These are phyloP conservation scores for Phoenicopterus ruber DNA, from an alignment of 2,113 vertebrate species.

Conservation along the genomic window DNA sequence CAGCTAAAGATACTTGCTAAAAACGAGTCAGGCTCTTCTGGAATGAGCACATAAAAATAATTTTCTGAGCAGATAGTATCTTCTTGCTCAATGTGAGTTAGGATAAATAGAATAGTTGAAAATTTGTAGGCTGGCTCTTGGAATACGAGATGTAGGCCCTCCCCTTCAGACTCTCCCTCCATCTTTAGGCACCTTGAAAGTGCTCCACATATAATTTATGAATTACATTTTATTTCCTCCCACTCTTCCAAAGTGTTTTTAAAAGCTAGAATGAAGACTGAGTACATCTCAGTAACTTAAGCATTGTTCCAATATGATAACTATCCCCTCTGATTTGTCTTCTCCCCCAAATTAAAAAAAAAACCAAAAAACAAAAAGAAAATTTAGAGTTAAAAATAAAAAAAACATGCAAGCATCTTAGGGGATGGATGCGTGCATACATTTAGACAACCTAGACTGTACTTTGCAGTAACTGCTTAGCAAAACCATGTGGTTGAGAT, in stretches of 20 bases:
- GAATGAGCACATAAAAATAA: neutral
- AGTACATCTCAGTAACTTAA: neutral
- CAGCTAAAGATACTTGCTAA: neutral
- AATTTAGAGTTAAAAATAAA: neutral
- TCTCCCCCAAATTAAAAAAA: neutral
- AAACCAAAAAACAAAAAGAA: too few species aligned
- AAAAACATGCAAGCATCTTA: neutral
- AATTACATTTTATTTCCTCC: neutral
- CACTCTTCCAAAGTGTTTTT: neutral
- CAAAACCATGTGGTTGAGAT: neutral
- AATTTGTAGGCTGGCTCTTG: neutral
- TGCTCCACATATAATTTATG: neutral
- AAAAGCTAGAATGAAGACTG: neutral
- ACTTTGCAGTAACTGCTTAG: neutral
- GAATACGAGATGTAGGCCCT: neutral
- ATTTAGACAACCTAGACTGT: neutral
- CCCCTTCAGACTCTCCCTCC: neutral
- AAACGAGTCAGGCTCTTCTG: neutral
- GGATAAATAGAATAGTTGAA: neutral
- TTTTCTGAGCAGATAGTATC: neutral
- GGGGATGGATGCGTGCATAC: neutral
- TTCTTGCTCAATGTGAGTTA: neutral
- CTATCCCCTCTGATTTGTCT: neutral
- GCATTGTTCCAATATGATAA: neutral
- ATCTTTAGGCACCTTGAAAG: neutral